Base-by-base conservation (phyloP, 2,113 vertebrate genomes). In the Elephas maximus region DNA sequence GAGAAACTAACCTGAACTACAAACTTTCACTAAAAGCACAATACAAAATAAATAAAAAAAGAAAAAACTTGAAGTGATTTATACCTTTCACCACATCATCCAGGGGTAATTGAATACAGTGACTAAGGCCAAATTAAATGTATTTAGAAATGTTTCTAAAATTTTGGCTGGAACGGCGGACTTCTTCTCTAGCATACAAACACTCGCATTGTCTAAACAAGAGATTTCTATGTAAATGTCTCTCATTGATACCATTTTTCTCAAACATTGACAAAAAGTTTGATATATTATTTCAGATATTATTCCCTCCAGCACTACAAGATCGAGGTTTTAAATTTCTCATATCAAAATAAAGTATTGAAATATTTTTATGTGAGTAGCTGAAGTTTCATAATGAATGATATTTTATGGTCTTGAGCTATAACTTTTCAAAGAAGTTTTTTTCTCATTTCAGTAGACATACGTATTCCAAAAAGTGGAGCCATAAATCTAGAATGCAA, bases 271-370 rank as follows among this genome's bases (percentile, higher is more conserved):
- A 76, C 45, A 45, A 74, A 83, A 89, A 30, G 44, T 78, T 73
- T 30, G 17, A 33, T 28, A 41, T 53, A 21, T 93, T 85, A 91
- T 77, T 83, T 93, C 30, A 67, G 53, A 53, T 30, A 41, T 44
- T 77, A 78, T 69, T 90, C 57, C n/a, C 84, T 82, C 33, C 26
- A 92, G 69, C 30, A 28, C 62, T 28, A 87, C 48, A 74, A 94
- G 44, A 92, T 77, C 37, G 92, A 73, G 7, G 15, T 78, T 90
- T 78, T 10, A 90, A 57, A 74, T 83, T 78, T 93, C 51, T 97
- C 82, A 60, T 57, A 83, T 90, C 84, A 84, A 94, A 60, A 88
- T 95, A 51, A 86, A 91, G 71, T 79, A 92, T 95, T 92, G 60
- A 89, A 63, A 76, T 51, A 45, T 41, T 24, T 92, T 81, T 80